Evolutionary conservation across 2,888 invertebrate species (phyloP).

Genomic region (Drosophila longiperda): DNA sequence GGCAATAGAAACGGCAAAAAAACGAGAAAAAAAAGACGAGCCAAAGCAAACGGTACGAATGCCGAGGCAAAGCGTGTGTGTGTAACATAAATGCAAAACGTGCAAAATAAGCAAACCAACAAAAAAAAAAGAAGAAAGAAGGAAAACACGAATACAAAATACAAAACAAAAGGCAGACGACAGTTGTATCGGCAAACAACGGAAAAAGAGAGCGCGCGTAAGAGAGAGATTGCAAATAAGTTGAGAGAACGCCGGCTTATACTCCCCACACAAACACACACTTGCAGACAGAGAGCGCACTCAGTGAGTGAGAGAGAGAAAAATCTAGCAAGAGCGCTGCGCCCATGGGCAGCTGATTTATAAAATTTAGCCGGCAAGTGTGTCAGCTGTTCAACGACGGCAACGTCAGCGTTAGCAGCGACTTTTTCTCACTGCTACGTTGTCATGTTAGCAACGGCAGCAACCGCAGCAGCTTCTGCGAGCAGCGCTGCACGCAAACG

Average conservation of each 20-base stretch:
- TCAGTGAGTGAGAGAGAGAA: conserved; percentile 29
- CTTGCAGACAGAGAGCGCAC: background rate
- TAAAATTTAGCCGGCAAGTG: conserved; percentile 77
- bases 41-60: conserved; percentile 49
- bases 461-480: conserved; percentile 57
- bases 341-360: conserved; percentile 76
- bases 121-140: conserved; percentile 25
- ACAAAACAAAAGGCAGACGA: conserved; percentile 55
- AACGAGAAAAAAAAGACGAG: conserved; percentile 24
- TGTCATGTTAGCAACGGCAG: conserved; percentile 78
- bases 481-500: conserved; percentile 67
- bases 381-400: conserved; percentile 69
- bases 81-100: conserved; percentile 62
- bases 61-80: conserved; percentile 42
- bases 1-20: conserved; percentile 30
- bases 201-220: conserved; percentile 28
- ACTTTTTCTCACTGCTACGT: conserved; percentile 48
- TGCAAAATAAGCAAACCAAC: conserved; percentile 41
- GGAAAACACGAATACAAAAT: conserved; percentile 46
- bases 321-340: conserved; percentile 32
- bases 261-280: conserved; percentile 4
- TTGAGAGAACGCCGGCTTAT: conserved; percentile 42
- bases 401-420: conserved; percentile 36
- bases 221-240: conserved; percentile 32
- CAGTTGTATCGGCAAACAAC: conserved; percentile 36